Evolutionary conservation across 2,113 vertebrate genomes (phyloP).

Genomic region (Oplegnathus fasciatus): DNA sequence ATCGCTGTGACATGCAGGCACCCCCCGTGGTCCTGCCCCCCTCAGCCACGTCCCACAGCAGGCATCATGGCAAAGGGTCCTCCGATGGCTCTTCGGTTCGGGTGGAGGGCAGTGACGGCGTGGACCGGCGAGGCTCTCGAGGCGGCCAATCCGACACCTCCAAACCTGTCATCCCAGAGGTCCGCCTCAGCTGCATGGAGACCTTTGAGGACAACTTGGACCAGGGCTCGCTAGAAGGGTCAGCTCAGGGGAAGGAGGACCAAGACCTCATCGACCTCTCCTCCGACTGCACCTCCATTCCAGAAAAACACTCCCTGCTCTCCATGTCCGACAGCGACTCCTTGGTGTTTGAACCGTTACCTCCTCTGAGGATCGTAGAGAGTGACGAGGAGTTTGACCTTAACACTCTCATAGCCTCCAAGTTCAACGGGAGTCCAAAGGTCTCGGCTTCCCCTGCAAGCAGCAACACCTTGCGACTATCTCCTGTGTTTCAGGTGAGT

Average conservation of each 20-base stretch:
- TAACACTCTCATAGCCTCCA: constrained; percentile 70
- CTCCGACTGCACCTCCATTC: constrained; percentile 94
- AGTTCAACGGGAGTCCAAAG: constrained; percentile 73
- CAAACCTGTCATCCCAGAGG: constrained; percentile 94
- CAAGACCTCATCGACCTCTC: constrained; percentile 96
- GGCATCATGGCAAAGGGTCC: constrained; percentile 85
- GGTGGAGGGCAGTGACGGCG: constrained; percentile 76
- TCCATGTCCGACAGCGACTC: constrained; percentile 98
- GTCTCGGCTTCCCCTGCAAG: constrained; percentile 82
- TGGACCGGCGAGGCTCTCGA: constrained; percentile 79
- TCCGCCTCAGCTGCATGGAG: constrained; percentile 97
- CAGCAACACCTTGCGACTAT: constrained; percentile 86
- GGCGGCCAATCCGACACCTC: constrained; percentile 86
- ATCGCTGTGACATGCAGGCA: constrained; percentile 92
- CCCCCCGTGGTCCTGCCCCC: constrained; percentile 71
- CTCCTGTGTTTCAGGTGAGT: constrained; percentile 92
- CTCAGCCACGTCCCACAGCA: constrained; percentile 69
- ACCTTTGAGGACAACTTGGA: constrained; percentile 90
- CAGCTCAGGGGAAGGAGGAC: constrained; percentile 87
- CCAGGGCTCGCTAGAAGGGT: constrained; percentile 81
- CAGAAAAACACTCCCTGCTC: constrained; percentile 94
- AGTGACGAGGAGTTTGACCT: constrained; percentile 94
- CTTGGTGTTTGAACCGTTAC: constrained; percentile 94
- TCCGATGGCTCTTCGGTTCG: constrained; percentile 88
- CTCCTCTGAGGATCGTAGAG: constrained; percentile 96